phyloP scores from a whole-genome alignment of 2,113 vertebrate species.

The Gambusia affinis region DNA sequence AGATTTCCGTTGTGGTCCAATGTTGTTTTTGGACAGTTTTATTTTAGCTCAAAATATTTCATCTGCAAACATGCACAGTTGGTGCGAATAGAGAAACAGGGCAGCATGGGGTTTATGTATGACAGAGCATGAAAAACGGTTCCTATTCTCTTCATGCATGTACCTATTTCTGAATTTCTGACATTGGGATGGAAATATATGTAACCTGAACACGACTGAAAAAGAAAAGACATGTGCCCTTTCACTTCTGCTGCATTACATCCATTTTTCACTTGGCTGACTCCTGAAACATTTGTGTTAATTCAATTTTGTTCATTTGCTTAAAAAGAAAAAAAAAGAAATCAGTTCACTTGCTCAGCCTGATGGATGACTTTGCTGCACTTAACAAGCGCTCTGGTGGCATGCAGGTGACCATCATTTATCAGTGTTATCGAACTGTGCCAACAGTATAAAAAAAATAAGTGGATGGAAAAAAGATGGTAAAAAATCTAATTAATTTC shows the following conservation, averaged over 20 bases:
- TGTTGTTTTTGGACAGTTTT: neutral
- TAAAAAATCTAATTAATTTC: neutral
- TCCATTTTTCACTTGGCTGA: constrained; percentile 14
- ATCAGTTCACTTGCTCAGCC: constrained; percentile 31
- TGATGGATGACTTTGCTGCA: constrained; percentile 36
- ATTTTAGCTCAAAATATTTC: neutral
- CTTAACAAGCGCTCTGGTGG: constrained; percentile 9
- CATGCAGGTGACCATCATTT: constrained; percentile 28
- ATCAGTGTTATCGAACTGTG: constrained; percentile 18
- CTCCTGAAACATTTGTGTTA: constrained; percentile 28
- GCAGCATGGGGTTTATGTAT: neutral
- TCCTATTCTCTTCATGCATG: neutral
- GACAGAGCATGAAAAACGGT: neutral
- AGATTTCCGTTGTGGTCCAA: neutral
- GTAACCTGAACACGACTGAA: neutral
- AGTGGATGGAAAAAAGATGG: neutral
- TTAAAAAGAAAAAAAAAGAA: constrained; percentile 1
- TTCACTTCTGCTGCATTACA: constrained; percentile 18
- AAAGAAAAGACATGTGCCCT: neutral
- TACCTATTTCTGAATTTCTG: neutral
- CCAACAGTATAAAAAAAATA: constrained; percentile 6
- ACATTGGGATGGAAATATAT: too few species aligned
- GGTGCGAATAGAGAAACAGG: too few species aligned
- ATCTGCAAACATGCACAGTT: constrained; percentile 29
- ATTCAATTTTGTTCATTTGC: constrained; percentile 42